Evolutionary conservation across 2,888 invertebrate species (phyloP).

Genomic region (Mamestra brassicae): DNA sequence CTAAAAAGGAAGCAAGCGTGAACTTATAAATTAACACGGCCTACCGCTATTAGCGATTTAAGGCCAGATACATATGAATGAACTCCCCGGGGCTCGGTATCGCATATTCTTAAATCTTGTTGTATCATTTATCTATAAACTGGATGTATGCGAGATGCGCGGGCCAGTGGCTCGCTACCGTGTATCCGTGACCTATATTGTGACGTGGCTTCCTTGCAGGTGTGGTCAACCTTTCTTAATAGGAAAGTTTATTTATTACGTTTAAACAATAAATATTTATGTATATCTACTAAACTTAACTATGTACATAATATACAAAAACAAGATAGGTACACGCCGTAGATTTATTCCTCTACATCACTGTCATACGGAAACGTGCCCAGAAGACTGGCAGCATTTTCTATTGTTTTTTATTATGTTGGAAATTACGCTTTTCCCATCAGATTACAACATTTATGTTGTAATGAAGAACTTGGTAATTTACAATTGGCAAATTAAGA

Average conservation of each 20-base stretch:
- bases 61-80: constrained; percentile 67
- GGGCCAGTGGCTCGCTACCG: constrained; percentile 50
- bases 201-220: constrained; percentile 59
- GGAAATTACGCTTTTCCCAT: neutral
- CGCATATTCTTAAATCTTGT: constrained; percentile 78
- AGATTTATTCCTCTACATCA: no score
- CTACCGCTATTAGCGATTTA: constrained; percentile 63
- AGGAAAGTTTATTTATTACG: no score
- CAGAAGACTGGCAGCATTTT: no score
- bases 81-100: constrained; percentile 63
- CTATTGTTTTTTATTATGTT: neutral
- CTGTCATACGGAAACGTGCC: no score
- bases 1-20: constrained; percentile 57
- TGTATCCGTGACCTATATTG: constrained; percentile 69
- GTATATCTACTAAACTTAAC: no score
- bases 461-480: no score
- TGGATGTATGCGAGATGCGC: constrained; percentile 70
- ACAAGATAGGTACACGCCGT: no score
- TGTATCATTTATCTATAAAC: constrained; percentile 81
- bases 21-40: constrained; percentile 59
- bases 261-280: no score
- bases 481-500: no score
- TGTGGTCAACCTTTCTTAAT: constrained; percentile 38
- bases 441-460: neutral
- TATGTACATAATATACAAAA: no score